These are phyloP conservation scores for Lymantria monacha DNA, from an alignment of 2,888 invertebrate genomes.

Conservation along the genomic window DNA sequence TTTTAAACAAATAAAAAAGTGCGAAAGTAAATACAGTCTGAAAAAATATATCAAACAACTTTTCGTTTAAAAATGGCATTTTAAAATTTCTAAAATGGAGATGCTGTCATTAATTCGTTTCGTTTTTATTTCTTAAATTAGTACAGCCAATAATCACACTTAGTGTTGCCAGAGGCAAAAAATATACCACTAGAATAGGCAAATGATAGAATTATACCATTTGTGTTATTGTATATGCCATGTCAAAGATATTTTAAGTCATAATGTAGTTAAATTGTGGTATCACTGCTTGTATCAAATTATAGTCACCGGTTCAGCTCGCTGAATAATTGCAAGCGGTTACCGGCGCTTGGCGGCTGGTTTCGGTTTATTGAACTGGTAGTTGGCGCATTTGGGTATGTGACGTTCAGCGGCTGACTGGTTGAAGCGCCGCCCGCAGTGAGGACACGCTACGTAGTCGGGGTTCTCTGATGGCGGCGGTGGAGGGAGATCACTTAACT, in stretches of 20 bases:
- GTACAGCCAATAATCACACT: conserved; percentile 40
- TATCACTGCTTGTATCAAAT: not conserved
- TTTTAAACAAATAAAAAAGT: conserved; percentile 55
- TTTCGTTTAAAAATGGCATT: too few relatives aligned
- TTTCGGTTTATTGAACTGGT: conserved; percentile 90
- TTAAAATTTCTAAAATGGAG: not conserved
- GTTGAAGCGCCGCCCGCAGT: conserved; percentile 93
- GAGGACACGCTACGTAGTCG: conserved; percentile 94
- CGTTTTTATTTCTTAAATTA: conserved; percentile 23
- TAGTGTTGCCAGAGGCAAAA: conserved; percentile 7
- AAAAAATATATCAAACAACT: conserved; percentile 31
- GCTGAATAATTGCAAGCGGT: conserved; percentile 14
- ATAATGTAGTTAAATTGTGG: not conserved
- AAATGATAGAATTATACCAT: too few relatives aligned
- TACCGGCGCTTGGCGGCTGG: conserved; percentile 62
- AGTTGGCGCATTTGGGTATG: conserved; percentile 94
- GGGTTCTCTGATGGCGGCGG: conserved; percentile 95
- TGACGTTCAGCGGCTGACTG: conserved; percentile 92
- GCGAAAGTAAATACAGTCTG: conserved; percentile 53
- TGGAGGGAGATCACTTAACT: conserved; percentile 92
- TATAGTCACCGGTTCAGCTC: not conserved
- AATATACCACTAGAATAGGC: not conserved
- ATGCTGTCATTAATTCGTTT: not conserved
- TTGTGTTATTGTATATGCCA: not conserved
- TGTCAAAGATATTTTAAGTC: not conserved